phyloP scores from a whole-genome alignment of 2,888 invertebrate species.

The Galeruca laticollis region DNA sequence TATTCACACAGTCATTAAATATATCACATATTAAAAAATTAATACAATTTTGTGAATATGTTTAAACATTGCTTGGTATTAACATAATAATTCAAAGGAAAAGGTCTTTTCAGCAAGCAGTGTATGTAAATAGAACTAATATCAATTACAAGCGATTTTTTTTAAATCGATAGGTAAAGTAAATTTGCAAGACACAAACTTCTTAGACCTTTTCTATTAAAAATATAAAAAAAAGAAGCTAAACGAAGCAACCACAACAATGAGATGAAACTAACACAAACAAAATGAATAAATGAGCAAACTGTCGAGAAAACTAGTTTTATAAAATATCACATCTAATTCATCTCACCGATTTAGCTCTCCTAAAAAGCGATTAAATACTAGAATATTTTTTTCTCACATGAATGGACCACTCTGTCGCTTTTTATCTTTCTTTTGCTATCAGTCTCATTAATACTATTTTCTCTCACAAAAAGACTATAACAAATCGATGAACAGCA shows the following conservation, averaged over 20 bases:
- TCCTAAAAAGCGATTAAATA: neutral
- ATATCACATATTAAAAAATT: neutral
- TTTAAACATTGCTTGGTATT: constrained; percentile 2
- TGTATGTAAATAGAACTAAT: neutral
- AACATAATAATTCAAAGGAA: neutral
- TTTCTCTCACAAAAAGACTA: constrained; percentile 14
- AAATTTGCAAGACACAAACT: neutral
- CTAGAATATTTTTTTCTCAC: neutral
- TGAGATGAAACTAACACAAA: neutral
- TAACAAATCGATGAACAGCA: neutral
- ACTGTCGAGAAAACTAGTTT: neutral
- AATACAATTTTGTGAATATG: neutral
- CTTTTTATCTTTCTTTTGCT: constrained; percentile 10
- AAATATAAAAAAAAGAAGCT: neutral
- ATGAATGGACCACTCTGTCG: constrained; percentile 22
- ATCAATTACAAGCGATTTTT: neutral
- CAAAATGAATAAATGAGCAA: neutral
- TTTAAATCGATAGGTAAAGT: neutral
- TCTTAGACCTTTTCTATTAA: neutral
- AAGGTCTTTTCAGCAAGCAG: neutral
- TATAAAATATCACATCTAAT: neutral
- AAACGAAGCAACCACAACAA: neutral
- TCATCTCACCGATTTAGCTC: neutral
- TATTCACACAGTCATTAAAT: constrained; percentile 3
- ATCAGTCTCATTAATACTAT: constrained; percentile 32